Evolutionary conservation across 2,113 vertebrate species (phyloP).

Genomic region (Brachypteracias leptosomus): DNA sequence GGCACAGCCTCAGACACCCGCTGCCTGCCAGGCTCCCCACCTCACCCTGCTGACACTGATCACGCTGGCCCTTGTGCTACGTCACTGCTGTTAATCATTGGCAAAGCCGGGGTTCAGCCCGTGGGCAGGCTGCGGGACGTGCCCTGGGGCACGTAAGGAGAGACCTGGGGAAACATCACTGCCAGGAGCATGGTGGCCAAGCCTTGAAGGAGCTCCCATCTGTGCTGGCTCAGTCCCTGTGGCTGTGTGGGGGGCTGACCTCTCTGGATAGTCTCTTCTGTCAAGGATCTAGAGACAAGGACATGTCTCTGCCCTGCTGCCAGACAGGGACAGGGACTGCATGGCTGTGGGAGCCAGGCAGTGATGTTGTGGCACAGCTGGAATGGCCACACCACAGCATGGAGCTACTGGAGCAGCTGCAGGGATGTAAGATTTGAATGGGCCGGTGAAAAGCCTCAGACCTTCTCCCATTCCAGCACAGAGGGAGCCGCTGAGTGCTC

Average conservation of each 20-base stretch:
- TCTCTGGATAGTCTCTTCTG: neutral
- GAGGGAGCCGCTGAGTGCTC: neutral
- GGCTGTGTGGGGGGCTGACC: neutral
- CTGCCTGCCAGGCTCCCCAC: rapidly evolving
- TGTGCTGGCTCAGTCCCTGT: neutral
- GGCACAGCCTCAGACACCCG: neutral
- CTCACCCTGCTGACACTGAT: neutral
- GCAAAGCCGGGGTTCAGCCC: neutral
- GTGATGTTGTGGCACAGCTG: neutral
- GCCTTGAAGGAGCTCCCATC: neutral
- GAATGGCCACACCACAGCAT: too few species aligned
- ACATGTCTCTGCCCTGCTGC: neutral
- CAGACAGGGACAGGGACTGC: neutral
- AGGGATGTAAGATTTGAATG: neutral
- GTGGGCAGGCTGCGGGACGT: rapidly evolving
- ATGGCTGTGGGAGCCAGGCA: neutral
- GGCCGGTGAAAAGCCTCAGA: neutral
- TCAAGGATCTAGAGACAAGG: neutral
- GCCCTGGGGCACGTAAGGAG: neutral
- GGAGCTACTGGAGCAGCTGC: neutral
- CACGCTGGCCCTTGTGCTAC: neutral
- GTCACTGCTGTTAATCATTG: neutral
- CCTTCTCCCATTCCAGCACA: neutral
- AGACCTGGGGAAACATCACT: neutral
- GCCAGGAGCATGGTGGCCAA: rapidly evolving